Evolutionary conservation across 2,113 vertebrate species (phyloP).

Genomic region (Notechis scutatus): DNA sequence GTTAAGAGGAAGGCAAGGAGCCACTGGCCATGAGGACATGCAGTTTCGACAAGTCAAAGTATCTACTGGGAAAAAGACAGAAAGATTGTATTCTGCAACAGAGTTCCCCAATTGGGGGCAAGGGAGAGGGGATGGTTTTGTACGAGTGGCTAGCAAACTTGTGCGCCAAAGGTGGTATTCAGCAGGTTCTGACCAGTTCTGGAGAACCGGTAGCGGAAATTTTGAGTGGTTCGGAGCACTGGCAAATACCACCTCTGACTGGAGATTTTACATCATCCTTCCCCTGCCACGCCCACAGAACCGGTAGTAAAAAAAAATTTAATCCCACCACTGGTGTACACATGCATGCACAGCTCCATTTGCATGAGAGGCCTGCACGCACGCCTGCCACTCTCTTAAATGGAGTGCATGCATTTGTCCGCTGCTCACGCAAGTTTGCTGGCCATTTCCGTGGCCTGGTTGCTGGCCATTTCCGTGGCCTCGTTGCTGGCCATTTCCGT

Average conservation of each 20-base stretch:
- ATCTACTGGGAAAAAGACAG: neutral
- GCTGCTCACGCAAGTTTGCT: neutral
- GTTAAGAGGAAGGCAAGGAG: neutral
- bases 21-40: neutral
- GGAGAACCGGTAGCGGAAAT: no score
- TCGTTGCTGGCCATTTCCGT: neutral
- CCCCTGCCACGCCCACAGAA: no score
- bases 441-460: neutral
- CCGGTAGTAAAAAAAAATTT: no score
- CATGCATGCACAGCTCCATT: neutral
- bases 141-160: neutral
- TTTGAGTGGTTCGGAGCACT: no score
- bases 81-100: neutral
- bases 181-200: no score
- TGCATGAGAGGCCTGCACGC: rapidly evolving
- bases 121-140: neutral
- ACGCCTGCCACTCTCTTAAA: neutral
- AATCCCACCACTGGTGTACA: no score
- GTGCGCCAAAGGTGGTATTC: no score
- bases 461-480: neutral
- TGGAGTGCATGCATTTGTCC: neutral
- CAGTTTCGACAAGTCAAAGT: neutral
- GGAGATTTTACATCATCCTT: no score
- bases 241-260: no score
- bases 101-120: neutral